A percentile compares a stretch with the other conserved stretches of the same genome.
phyloP scores from a whole-genome alignment of 2,113 vertebrate genomes.

The Misgurnus anguillicaudatus region DNA sequence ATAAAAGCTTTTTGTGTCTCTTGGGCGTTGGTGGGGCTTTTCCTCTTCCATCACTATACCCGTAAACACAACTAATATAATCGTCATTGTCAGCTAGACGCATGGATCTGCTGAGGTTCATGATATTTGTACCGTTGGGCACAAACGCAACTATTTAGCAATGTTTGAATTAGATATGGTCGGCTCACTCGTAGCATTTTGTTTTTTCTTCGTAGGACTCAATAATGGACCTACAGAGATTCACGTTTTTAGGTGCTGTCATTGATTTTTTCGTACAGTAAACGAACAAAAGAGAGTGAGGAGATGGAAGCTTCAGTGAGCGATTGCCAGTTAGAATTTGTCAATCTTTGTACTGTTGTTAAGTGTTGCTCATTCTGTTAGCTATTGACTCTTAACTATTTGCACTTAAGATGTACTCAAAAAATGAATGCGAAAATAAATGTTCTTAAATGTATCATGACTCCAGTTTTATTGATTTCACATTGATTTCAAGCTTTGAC shows the following conservation, averaged over 20 bases:
- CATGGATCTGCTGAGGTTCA: constrained; percentile 51
- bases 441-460: constrained; percentile 90
- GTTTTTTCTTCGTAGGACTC: constrained; percentile 92
- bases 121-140: constrained; percentile 81
- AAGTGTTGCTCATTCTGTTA: constrained; percentile 88
- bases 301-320: constrained; percentile 53
- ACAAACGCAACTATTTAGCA: constrained; percentile 81
- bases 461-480: background rate
- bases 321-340: constrained; percentile 85
- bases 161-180: constrained; percentile 83
- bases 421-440: constrained; percentile 98
- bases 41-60: constrained; percentile 74
- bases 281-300: constrained; percentile 57
- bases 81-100: constrained; percentile 64
- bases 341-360: constrained; percentile 95
- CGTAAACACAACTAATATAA: constrained; percentile 78
- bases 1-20: constrained; percentile 80
- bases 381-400: constrained; percentile 96
- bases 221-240: constrained; percentile 79
- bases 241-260: constrained; percentile 86
- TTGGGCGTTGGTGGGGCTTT: constrained; percentile 84
- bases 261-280: constrained; percentile 83
- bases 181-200: constrained; percentile 72
- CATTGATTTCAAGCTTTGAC: too few species aligned
- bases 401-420: constrained; percentile 98